A percentile compares a stretch with the other conserved stretches of the same genome.
Evolutionary conservation across 2,888 invertebrate genomes (phyloP).

Genomic region (Alloplasta piceator): DNA sequence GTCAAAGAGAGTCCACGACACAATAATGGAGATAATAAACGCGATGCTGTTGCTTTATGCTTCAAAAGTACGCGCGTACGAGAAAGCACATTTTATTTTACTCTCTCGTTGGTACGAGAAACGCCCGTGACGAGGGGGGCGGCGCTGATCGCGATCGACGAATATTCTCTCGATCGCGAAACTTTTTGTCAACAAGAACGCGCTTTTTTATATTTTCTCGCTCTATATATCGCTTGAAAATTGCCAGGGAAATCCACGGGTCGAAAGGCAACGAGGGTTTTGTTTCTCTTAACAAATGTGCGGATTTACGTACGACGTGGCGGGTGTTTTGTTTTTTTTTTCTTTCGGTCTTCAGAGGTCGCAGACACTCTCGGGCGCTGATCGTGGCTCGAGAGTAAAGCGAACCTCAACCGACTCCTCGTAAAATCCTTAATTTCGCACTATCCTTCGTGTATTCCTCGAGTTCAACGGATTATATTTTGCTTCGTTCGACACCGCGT

Average conservation of each 20-base stretch:
- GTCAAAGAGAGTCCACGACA: too few species aligned
- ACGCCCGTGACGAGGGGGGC: too few species aligned
- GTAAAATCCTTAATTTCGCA: constrained; percentile 77
- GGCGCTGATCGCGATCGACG: too few species aligned
- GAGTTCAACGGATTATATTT: too few species aligned
- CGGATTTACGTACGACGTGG: neutral
- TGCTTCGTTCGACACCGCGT: constrained; percentile 43
- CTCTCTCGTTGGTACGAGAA: too few species aligned
- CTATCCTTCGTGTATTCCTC: too few species aligned
- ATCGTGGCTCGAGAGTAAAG: constrained; percentile 56
- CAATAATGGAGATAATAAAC: neutral
- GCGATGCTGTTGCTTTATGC: neutral
- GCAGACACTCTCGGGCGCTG: constrained; percentile 37
- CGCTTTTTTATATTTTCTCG: neutral
- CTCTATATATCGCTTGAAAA: constrained; percentile 12
- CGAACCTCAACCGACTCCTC: constrained; percentile 80
- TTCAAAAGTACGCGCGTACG: too few species aligned
- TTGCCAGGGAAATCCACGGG: constrained; percentile 19
- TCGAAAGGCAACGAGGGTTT: constrained; percentile 28
- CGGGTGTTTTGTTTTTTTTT: constrained; percentile 1
- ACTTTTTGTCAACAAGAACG: neutral
- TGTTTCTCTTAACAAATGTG: neutral
- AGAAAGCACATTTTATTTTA: too few species aligned
- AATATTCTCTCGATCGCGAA: too few species aligned
- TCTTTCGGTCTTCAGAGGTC: constrained; percentile 6